Evolutionary conservation across 2,113 vertebrate genomes (phyloP).

Genomic region (Platysteira castanea): DNA sequence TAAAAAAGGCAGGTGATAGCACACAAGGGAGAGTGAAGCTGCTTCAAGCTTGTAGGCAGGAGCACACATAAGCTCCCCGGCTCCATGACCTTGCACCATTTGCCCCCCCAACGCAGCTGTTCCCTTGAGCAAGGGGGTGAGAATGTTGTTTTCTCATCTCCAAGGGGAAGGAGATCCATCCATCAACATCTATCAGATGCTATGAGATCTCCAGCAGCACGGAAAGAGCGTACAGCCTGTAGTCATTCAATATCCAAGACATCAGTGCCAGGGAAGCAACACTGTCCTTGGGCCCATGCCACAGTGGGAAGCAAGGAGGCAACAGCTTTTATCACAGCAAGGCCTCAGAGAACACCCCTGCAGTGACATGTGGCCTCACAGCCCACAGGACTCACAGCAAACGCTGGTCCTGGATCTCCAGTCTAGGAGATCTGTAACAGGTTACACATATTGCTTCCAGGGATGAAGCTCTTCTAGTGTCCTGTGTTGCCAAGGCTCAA

Average conservation of each 20-base stretch:
- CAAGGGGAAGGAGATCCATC: background rate
- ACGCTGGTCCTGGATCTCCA: background rate
- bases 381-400: background rate
- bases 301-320: background rate
- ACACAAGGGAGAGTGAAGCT: rapidly evolving
- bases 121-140: background rate
- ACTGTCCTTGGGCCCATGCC: background rate
- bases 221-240: background rate
- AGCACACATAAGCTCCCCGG: background rate
- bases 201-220: background rate
- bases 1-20: background rate
- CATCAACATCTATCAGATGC: constrained; percentile 26
- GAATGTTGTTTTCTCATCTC: constrained; percentile 15
- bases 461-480: background rate
- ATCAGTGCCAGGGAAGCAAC: background rate
- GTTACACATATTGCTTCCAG: background rate
- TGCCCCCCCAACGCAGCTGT: background rate
- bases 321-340: background rate
- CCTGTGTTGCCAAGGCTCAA: background rate
- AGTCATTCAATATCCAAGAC: constrained; percentile 15
- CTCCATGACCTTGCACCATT: background rate
- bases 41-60: background rate
- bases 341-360: background rate
- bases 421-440: background rate
- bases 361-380: background rate